Conservation (phyloP, 2,888 invertebrate species). For the Spilarctia lutea region DNA sequence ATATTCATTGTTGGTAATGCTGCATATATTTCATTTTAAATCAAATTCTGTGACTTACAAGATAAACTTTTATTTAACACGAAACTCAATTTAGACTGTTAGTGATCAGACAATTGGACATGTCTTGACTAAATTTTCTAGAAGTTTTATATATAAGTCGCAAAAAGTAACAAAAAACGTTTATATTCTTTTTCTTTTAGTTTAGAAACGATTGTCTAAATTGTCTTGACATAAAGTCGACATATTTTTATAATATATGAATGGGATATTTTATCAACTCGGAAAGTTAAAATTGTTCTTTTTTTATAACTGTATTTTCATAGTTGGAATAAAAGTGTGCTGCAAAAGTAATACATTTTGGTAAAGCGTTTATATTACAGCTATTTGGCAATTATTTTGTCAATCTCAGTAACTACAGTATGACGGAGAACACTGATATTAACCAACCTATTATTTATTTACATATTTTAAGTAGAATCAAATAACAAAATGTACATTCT, state of each 20-base stretch:
- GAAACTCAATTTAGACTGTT: conserved; percentile 28
- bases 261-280: no score
- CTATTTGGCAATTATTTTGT: no score
- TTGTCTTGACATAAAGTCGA: no score
- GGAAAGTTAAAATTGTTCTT: no score
- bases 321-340: no score
- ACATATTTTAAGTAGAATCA: neutral
- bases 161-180: conserved; percentile 6
- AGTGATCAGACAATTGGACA: conserved; percentile 36
- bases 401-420: neutral
- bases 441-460: neutral
- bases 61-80: conserved; percentile 7
- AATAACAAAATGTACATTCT: neutral
- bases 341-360: no score
- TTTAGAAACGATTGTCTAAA: neutral
- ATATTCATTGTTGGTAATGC: neutral
- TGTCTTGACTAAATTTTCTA: conserved; percentile 19
- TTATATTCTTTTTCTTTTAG: conserved; percentile 13
- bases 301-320: no score
- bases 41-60: neutral
- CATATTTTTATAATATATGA: neutral
- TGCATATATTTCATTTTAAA: neutral
- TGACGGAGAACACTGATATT: neutral
- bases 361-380: no score
- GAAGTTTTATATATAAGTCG: conserved; percentile 7